Evolutionary conservation across 2,888 invertebrate species (phyloP).

Genomic region (Andrena fulva): DNA sequence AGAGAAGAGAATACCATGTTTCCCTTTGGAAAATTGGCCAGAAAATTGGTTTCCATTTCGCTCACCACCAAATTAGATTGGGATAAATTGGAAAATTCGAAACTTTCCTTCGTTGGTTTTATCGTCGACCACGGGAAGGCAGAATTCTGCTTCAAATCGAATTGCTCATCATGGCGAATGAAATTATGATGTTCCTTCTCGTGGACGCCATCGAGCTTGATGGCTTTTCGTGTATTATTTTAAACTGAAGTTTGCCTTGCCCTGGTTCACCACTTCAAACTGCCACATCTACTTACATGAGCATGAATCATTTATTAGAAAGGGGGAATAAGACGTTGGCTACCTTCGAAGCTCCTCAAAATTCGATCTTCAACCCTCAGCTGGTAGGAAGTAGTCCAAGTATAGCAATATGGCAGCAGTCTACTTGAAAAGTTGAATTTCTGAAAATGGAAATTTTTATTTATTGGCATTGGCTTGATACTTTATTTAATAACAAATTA

Average conservation of each 20-base stretch:
- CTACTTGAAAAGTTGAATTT: neutral
- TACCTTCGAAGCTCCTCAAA: neutral
- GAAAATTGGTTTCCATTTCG: conserved; percentile 15
- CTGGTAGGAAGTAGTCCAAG: neutral
- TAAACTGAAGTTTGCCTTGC: conserved; percentile 28
- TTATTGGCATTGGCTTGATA: too few species aligned
- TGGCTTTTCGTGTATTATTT: conserved; percentile 1
- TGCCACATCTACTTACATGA: conserved; percentile 47
- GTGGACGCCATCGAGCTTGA: neutral
- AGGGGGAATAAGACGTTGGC: conserved; percentile 13
- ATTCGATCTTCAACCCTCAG: neutral
- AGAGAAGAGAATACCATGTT: neutral
- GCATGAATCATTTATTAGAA: conserved; percentile 42
- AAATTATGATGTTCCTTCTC: neutral
- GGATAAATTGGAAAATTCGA: conserved; percentile 30
- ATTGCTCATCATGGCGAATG: neutral
- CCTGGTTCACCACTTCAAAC: conserved; percentile 18
- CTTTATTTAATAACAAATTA: too few species aligned
- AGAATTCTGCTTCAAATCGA: conserved; percentile 6
- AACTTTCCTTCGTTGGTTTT: conserved; percentile 29
- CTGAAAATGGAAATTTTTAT: too few species aligned
- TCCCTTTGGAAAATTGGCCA: neutral
- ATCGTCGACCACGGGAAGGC: conserved; percentile 12
- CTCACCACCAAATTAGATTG: neutral
- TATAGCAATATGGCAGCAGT: too few species aligned